These are phyloP conservation scores for Pardalotus punctatus DNA, from an alignment of 2,113 vertebrate species.

Conservation along the genomic window DNA sequence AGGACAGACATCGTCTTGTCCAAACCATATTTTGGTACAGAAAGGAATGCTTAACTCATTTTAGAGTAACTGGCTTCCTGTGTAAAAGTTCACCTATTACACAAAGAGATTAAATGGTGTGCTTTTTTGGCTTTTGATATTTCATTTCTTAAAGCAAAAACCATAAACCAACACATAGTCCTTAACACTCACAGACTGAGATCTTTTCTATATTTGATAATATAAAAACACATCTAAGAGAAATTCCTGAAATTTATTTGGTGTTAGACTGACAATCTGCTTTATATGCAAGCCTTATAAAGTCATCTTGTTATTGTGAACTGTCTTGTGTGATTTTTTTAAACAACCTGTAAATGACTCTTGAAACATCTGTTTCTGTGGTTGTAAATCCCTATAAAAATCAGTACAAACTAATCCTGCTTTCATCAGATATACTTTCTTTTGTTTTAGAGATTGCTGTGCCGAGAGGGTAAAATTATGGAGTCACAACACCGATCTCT, in stretches of 20 bases:
- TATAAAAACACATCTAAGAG: background rate
- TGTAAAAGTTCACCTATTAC: background rate
- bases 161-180: background rate
- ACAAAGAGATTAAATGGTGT: background rate
- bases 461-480: background rate
- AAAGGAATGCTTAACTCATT: background rate
- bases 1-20: background rate
- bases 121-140: background rate
- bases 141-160: background rate
- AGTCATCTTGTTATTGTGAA: background rate
- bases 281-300: background rate
- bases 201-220: background rate
- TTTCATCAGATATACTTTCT: background rate
- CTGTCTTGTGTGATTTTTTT: background rate
- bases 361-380: background rate
- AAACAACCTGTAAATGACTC: background rate
- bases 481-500: background rate
- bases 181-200: background rate
- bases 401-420: background rate
- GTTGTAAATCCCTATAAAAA: background rate
- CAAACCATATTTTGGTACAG: background rate
- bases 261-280: background rate
- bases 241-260: background rate
- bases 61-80: background rate
- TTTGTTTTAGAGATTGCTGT: background rate